Conservation (phyloP, 2,888 invertebrate species). For the Apamea epomidion region DNA sequence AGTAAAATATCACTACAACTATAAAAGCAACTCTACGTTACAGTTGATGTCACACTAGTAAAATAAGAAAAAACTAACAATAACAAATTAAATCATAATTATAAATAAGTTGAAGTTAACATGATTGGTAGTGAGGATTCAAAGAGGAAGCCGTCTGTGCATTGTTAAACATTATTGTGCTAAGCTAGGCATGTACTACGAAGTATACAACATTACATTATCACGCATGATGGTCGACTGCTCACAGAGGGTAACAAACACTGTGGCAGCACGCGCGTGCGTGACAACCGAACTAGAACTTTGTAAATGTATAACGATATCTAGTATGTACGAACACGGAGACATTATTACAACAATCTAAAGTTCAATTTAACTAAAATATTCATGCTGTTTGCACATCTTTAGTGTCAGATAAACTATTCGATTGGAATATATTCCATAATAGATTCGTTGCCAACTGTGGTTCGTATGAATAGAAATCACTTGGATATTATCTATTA, state of each 20-base stretch:
- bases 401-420: conserved; percentile 29
- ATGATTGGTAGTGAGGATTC: conserved; percentile 52
- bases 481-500: conserved; percentile 43
- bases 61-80: conserved; percentile 41
- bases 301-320: background rate
- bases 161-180: background rate
- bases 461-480: conserved; percentile 38
- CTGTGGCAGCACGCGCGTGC: background rate
- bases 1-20: conserved; percentile 44
- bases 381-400: conserved; percentile 30
- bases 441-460: conserved; percentile 38
- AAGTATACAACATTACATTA: conserved; percentile 2
- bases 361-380: conserved; percentile 29
- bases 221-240: background rate
- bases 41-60: conserved; percentile 36
- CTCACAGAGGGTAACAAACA: background rate
- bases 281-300: background rate
- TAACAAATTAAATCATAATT: conserved; percentile 50
- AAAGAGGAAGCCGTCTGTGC: conserved; percentile 23
- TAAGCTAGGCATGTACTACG: background rate
- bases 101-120: conserved; percentile 59
- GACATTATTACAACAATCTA: conserved; percentile 3
- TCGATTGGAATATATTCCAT: conserved; percentile 29
- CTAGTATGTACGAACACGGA: conserved; percentile 9
- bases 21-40: conserved; percentile 32